Base-by-base conservation (phyloP, 2,797 vertebrate genomes). In the Miichthys miiuy region DNA sequence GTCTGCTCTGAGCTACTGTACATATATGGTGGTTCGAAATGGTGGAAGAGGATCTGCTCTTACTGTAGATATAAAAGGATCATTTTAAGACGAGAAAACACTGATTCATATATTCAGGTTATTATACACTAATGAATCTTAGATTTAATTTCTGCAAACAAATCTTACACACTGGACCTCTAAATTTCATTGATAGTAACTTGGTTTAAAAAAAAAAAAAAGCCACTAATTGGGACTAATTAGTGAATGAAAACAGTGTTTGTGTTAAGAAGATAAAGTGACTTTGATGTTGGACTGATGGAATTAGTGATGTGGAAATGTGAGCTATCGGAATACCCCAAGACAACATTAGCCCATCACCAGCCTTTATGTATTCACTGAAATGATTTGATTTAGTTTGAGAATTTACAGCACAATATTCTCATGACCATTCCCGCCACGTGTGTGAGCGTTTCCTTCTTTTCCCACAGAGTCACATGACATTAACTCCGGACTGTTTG, bases 361-460 rank as follows among this genome's bases (percentile, higher is more conserved):
- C 21, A 27, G n/a, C 1, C 30, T 61, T 48, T 6, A 57, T 70
- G 70, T 46, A 42, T 48, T 21, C 1, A 18, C 12, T 38, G 34
- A 38, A 38, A 38, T 38, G 44, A 20, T 68, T 63, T 77, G 2
- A 65, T 48, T 63, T 42, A 18, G 62, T 42, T 72, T 6, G 16
- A 38, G 9, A 61, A 54, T 27, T 34, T n/a, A 27, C 0, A 0
- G 20, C 5, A 23, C 47, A 72, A 46, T 58, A 7, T 79, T 79
- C 34, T 41, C 42, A 58, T 57, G 56, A 51, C 48, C 57, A 46
- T 66, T 68, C 52, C 44, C 38, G 21, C 18, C 34, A 48, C 47
- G 48, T 20, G n/a, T 69, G 17, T 34, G 23, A 56, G 10, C 3
- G 18, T 25, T 46, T 34, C 2, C 20, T 50, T n/a, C 21, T 30